phyloP scores from a whole-genome alignment of 2,888 invertebrate species.

The Eupithecia pulchellata region DNA sequence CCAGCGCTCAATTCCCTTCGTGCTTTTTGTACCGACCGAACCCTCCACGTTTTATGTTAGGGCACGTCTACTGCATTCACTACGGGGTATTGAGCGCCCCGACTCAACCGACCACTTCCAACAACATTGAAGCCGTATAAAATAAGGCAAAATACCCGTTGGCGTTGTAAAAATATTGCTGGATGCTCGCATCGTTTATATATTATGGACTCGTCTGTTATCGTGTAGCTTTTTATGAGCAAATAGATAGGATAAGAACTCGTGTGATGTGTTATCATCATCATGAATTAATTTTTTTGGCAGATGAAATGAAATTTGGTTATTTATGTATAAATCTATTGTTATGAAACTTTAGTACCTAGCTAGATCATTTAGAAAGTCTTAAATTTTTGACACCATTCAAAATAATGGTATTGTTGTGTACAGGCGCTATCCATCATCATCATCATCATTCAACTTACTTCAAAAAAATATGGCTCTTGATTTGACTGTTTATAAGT shows the following conservation, averaged over 20 bases:
- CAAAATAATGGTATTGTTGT: not conserved
- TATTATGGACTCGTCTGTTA: constrained; percentile 41
- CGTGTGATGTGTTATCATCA: constrained; percentile 53
- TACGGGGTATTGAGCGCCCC: constrained; percentile 45
- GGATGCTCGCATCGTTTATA: constrained; percentile 42
- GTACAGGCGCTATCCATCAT: too few species aligned
- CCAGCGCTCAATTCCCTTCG: constrained; percentile 65
- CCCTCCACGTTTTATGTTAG: constrained; percentile 60
- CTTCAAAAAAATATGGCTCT: not conserved
- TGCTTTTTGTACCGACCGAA: constrained; percentile 67
- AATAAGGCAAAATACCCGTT: constrained; percentile 32
- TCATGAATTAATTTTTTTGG: constrained; percentile 41
- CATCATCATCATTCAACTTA: too few species aligned
- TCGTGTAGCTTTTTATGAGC: constrained; percentile 50
- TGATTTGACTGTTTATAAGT: not conserved
- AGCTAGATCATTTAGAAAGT: not conserved
- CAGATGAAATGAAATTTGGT: constrained; percentile 40
- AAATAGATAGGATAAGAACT: constrained; percentile 43
- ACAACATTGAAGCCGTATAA: constrained; percentile 59
- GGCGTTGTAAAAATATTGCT: constrained; percentile 5
- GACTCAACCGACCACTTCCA: not conserved
- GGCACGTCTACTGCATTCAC: constrained; percentile 55
- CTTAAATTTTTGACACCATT: not conserved
- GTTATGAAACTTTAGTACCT: constrained; percentile 10
- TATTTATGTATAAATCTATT: constrained; percentile 1